Base-by-base conservation (phyloP, 92 coral and sea anemone species). In the Blastomussa wellsi region DNA sequence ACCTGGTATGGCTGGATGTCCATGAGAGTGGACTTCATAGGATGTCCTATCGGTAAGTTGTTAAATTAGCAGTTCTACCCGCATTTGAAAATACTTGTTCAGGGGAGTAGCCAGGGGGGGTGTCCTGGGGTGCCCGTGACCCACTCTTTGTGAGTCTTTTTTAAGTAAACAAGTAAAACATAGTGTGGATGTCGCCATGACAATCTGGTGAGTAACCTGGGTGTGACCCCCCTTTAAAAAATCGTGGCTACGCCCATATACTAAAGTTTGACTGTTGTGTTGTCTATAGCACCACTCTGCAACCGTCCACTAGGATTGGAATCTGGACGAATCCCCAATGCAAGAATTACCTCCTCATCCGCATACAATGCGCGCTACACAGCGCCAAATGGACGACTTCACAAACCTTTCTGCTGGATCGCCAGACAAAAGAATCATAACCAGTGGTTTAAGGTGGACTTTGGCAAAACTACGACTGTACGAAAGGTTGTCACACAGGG, bases 21-120 rank as follows among this genome's bases (percentile, higher is more conserved):
- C 22, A 87, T 96, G 96, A 90, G 98, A 86, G 82, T 94, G 37
- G 98, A 96, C 79, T 88, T 96, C 76, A 90, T 82, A 35, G 98
- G 98, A 19, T 90, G 94, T 74, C 82, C 88, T 48, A 85, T 92
- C 22, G 98, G 98, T 96, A 78, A 80, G 98, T 76, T 11, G 22
- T 44, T 35, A 3, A 39, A 17, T 37, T 0, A 47, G 36, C 49
- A 8, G 11, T 6, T 3, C 12, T 13, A 44, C 12, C 55, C n/a
- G n/a, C n/a, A n/a, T n/a, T n/a, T n/a, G n/a, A n/a, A n/a, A n/a
- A n/a, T n/a, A n/a, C n/a, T n/a, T n/a, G n/a, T n/a, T n/a, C n/a
- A n/a, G n/a, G n/a, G n/a, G n/a, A n/a, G n/a, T n/a, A n/a, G n/a
- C n/a, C n/a, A n/a, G n/a, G n/a, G n/a, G n/a, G n/a, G n/a, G n/a